Conservation (phyloP, 2,888 invertebrate species). For the Myopa tessellatipennis region DNA sequence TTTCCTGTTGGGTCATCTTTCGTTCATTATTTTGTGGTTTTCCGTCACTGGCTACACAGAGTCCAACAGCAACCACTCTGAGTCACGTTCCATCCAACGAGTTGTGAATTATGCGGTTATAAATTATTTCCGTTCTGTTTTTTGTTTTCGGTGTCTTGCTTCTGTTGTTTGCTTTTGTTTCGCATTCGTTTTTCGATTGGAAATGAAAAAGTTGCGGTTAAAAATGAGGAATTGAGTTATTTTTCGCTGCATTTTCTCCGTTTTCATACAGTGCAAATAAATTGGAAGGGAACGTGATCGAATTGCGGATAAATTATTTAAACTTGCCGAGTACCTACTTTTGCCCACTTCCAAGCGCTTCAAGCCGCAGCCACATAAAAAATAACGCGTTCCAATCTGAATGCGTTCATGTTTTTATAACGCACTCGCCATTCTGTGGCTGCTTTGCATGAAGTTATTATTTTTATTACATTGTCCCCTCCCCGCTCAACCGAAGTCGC, state of each 20-base stretch:
- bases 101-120: slow-evolving; percentile 34
- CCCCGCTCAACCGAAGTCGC: background rate
- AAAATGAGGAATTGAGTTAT: slow-evolving; percentile 16
- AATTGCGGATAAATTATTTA: slow-evolving; percentile 34
- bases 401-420: slow-evolving; percentile 5
- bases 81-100: slow-evolving; percentile 33
- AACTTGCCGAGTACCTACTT: background rate
- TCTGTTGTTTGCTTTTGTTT: background rate
- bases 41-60: slow-evolving; percentile 42
- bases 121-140: slow-evolving; percentile 23
- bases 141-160: background rate
- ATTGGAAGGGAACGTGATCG: slow-evolving; percentile 28
- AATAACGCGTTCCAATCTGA: background rate
- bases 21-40: slow-evolving; percentile 53
- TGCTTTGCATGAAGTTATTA: background rate
- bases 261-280: slow-evolving; percentile 14
- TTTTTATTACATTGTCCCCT: background rate
- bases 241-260: background rate
- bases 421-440: background rate
- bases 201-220: slow-evolving; percentile 23
- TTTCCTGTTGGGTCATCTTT: slow-evolving; percentile 52
- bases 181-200: slow-evolving; percentile 5
- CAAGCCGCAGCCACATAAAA: background rate
- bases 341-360: background rate
- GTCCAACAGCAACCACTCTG: background rate